Conservation (phyloP, 2,888 invertebrate genomes). For the Lepidocyrtinus sp. region DNA sequence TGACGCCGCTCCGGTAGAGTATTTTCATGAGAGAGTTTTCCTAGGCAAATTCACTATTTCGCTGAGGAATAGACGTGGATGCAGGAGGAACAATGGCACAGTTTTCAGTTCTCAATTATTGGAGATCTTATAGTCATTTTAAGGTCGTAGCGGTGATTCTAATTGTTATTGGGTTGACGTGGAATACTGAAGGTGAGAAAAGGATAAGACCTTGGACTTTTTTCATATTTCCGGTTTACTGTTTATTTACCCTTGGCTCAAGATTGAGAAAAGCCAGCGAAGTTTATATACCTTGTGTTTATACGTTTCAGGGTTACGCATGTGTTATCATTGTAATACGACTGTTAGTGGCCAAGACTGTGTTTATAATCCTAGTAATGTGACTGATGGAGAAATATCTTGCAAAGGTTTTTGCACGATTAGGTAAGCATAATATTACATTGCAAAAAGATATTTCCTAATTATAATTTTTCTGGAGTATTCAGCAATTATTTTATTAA, state of each 20-base stretch:
- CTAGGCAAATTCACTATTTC: neutral
- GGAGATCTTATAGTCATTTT: constrained; percentile 47
- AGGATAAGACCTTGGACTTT: too few species aligned
- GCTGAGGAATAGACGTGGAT: neutral
- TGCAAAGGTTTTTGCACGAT: constrained; percentile 63
- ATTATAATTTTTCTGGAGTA: too few species aligned
- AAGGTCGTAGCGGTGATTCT: constrained; percentile 36
- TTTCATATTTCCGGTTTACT: too few species aligned
- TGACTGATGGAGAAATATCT: constrained; percentile 57
- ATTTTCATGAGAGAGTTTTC: constrained; percentile 4
- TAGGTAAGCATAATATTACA: constrained; percentile 16
- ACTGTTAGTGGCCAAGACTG: constrained; percentile 43
- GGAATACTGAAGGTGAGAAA: constrained; percentile 38
- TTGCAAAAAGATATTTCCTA: too few species aligned
- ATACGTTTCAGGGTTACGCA: constrained; percentile 33
- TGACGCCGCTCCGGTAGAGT: neutral
- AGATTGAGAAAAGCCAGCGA: too few species aligned
- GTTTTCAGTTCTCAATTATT: constrained; percentile 40
- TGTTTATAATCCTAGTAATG: constrained; percentile 60
- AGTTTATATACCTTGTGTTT: too few species aligned
- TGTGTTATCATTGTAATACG: constrained; percentile 60
- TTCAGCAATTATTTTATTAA: too few species aligned
- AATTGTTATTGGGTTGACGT: constrained; percentile 32
- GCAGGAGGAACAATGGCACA: constrained; percentile 32
- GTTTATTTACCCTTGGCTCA: too few species aligned